Base-by-base conservation (phyloP, 2,888 invertebrate species). In the Epiperipatus broadwayi region DNA sequence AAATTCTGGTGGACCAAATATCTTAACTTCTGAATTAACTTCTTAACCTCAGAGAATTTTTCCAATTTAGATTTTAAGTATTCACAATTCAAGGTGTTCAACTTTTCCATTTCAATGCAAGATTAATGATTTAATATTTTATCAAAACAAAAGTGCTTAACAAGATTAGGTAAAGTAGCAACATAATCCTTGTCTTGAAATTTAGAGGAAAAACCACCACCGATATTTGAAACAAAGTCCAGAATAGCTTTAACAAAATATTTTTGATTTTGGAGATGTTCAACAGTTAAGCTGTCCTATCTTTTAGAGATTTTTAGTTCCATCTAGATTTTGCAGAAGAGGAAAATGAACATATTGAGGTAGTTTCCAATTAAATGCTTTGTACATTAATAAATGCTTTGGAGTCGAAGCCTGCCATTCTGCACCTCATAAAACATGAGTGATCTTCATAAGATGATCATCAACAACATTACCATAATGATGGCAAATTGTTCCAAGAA, bases 401-500 rank as follows among this genome's bases (percentile, higher is more conserved):
- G 83, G 78, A 0, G 93, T 95, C 0, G 95, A 95, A 48, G 79
- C 72, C 59, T 87, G 83, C 97, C 97, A 97, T 60, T 97, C 97
- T n/a, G 83, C 75, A 0, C 97, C 97, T 38, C 97, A 65, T 21
- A 99, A 59, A 1, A 99, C 95, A 61, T 97, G 95, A 0, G 80
- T 73, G 27, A 99, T 75, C 35, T 69, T 60, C 95, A 97, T 99
- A 5, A 74, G 64, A 58, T 89, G 83, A 59, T 99, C 97, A 54
- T 97, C 97, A 0, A 99, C 78, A 0, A 99, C 87, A 61, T 87
- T 93, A 1, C 97, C 95, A 55, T 91, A 78, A 58, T 95, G 95
- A 57, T 95, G 95, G 0, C 67, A 63, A 37, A 80, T 72, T n/a
- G 66, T 57, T 1, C 89, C 89, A 57, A 76, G 85, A 36, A 93